Percentiles rank a stretch among this genome's conserved stretches.
Conservation (phyloP, 2,888 invertebrate species). For the Ectemnius cavifrons region DNA sequence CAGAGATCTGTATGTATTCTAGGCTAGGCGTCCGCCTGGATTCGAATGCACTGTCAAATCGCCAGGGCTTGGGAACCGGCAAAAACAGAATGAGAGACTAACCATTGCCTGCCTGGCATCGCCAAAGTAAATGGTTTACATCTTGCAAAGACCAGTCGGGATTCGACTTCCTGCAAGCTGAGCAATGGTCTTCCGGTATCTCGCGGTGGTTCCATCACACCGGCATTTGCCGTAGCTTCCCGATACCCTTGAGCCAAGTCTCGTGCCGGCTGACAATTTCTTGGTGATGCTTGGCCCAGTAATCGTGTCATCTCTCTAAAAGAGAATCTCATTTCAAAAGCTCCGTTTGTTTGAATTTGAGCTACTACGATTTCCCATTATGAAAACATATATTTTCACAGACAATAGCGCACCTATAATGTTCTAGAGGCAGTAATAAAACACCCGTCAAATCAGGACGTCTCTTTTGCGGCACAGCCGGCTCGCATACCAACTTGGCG, state of each 20-base stretch:
- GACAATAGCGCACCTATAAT: constrained; percentile 80
- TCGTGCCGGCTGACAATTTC: constrained; percentile 72
- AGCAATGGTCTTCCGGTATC: constrained; percentile 88
- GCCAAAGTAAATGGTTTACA: constrained; percentile 93
- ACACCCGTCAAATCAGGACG: constrained; percentile 91
- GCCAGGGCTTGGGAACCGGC: too few species aligned
- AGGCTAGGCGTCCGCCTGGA: not conserved
- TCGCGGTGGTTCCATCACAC: constrained; percentile 91
- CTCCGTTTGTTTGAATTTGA: too few species aligned
- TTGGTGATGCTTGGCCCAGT: constrained; percentile 71
- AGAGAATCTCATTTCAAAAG: too few species aligned
- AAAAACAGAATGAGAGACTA: constrained; percentile 23
- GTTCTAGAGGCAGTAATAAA: constrained; percentile 91
- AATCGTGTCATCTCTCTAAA: constrained; percentile 76
- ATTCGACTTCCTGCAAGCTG: constrained; percentile 91
- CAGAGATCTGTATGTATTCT: not conserved
- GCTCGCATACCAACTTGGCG: constrained; percentile 88
- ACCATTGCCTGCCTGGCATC: constrained; percentile 91
- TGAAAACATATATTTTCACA: not conserved
- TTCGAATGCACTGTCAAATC: too few species aligned
- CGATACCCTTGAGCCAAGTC: constrained; percentile 81
- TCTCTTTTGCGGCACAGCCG: constrained; percentile 86
- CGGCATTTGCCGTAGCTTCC: constrained; percentile 90
- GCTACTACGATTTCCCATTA: not conserved
- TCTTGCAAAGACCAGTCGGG: constrained; percentile 92